Evolutionary conservation across 2,888 invertebrate species (phyloP).

Genomic region (Polydrusus pterygomalis): DNA sequence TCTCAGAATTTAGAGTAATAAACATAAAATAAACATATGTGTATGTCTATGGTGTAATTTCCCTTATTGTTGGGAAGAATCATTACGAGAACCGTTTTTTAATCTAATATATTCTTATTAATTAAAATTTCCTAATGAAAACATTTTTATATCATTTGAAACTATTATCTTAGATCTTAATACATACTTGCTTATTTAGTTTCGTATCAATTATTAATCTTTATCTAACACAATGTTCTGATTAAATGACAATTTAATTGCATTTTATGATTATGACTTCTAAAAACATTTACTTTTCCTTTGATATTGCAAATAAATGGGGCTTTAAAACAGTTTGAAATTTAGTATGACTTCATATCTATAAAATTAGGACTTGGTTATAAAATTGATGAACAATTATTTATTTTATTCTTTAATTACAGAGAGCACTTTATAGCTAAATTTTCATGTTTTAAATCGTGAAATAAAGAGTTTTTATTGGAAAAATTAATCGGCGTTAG

Average conservation of each 20-base stretch:
- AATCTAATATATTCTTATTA: too few species aligned
- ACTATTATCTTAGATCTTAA: neutral
- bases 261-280: conserved; percentile 14
- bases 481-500: neutral
- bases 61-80: too few species aligned
- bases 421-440: conserved; percentile 1
- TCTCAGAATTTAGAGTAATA: too few species aligned
- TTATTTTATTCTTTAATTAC: too few species aligned
- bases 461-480: conserved; percentile 15
- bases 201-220: neutral
- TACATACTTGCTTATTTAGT: neutral
- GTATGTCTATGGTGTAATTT: too few species aligned
- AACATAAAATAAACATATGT: too few species aligned
- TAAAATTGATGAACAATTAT: too few species aligned
- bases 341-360: neutral
- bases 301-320: conserved; percentile 5
- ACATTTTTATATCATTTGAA: conserved; percentile 2
- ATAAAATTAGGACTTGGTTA: conserved; percentile 7
- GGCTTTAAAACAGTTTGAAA: neutral
- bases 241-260: neutral
- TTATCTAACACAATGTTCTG: neutral
- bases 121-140: neutral
- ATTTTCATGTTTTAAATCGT: neutral
- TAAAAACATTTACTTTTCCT: conserved; percentile 8
- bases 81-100: too few species aligned